Percentiles rank a stretch among this genome's conserved stretches.
Evolutionary conservation across 1,140 invertebrate genomes (phyloP).

Genomic region (Argopecten irradians): DNA sequence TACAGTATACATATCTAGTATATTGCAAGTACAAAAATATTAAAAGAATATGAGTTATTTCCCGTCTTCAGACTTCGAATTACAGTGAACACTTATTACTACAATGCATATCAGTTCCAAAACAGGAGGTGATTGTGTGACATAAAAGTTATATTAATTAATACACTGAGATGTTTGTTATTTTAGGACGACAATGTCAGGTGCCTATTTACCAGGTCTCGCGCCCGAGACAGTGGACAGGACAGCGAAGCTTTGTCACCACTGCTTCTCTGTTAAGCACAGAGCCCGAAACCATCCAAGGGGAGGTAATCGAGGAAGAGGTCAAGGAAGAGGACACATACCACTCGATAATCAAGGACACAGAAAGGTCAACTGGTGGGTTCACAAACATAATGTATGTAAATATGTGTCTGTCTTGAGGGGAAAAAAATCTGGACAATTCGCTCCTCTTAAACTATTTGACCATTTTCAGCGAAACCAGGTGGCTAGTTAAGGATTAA

Average conservation of each 20-base stretch:
- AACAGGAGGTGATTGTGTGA: not conserved
- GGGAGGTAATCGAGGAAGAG: slow-evolving; percentile 25
- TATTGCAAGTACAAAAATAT: too few relatives aligned
- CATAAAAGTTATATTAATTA: slow-evolving; percentile 1
- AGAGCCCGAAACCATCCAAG: not conserved
- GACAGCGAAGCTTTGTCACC: not conserved
- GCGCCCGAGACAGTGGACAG: not conserved
- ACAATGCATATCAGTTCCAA: slow-evolving; percentile 20
- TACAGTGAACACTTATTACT: slow-evolving; percentile 13
- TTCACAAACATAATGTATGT: not conserved
- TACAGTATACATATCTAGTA: too few relatives aligned
- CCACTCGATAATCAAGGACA: slow-evolving; percentile 70
- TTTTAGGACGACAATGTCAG: not conserved
- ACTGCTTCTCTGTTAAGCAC: not conserved
- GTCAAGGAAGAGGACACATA: slow-evolving; percentile 66
- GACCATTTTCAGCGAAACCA: too few relatives aligned
- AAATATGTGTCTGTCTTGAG: not conserved
- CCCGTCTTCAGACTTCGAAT: slow-evolving; percentile 24
- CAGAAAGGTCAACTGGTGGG: slow-evolving; percentile 68
- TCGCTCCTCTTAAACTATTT: too few relatives aligned
- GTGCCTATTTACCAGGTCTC: not conserved
- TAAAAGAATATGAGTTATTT: too few relatives aligned
- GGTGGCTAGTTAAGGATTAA: too few relatives aligned
- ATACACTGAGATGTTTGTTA: not conserved
- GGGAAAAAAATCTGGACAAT: too few relatives aligned